These are phyloP conservation scores for Theristicus caerulescens DNA, from an alignment of 2,113 vertebrate genomes.

Conservation along the genomic window DNA sequence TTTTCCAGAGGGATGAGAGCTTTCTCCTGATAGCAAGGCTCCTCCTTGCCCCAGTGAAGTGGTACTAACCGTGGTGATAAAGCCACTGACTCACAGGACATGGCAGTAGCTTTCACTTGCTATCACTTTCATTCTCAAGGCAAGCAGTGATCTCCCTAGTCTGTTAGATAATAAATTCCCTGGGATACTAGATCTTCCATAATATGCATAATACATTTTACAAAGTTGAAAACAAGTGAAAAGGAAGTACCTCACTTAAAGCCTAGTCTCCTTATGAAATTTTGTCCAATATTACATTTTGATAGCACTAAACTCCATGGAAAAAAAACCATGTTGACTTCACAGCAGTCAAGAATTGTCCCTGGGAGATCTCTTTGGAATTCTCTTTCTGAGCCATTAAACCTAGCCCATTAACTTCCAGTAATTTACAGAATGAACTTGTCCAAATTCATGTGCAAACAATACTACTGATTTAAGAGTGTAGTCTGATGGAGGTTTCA, in stretches of 20 bases:
- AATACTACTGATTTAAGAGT: neutral
- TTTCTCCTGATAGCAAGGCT: neutral
- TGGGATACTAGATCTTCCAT: neutral
- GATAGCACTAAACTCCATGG: neutral
- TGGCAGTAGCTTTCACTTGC: neutral
- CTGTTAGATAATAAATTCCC: neutral
- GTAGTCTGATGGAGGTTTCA: neutral
- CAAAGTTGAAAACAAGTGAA: neutral
- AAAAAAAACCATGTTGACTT: neutral
- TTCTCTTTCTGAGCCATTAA: neutral
- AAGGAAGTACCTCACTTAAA: neutral
- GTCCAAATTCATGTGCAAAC: neutral
- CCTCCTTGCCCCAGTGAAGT: neutral
- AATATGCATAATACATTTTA: neutral
- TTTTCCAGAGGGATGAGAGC: neutral
- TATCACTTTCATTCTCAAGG: neutral
- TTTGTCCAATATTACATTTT: neutral
- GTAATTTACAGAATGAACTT: neutral
- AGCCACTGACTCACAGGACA: neutral
- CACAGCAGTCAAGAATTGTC: neutral
- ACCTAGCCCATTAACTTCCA: neutral
- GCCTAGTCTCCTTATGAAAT: neutral
- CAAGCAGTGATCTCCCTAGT: neutral
- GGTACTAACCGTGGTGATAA: accelerated
- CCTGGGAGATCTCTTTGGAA: neutral